These are phyloP conservation scores for Holothuria glaberrima DNA, from an alignment of 35 echinoderm and acorn worm species.

Conservation along the genomic window DNA sequence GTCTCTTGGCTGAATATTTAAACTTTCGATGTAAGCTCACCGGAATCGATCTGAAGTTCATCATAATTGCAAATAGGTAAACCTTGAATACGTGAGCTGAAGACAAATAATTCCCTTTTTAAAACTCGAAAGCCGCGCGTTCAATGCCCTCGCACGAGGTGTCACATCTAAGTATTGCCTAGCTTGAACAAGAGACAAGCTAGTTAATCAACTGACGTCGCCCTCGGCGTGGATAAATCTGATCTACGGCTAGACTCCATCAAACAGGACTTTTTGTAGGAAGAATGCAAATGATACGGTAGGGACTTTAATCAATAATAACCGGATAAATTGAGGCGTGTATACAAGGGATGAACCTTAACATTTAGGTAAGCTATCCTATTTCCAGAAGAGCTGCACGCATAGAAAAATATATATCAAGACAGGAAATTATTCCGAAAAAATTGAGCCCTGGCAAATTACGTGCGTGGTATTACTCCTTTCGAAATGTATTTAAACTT, in stretches of 20 bases:
- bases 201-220: slow-evolving; percentile 13
- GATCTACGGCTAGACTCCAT: neutral
- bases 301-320: too few relatives aligned
- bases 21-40: neutral
- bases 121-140: slow-evolving; percentile 23
- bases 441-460: too few relatives aligned
- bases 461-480: too few relatives aligned
- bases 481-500: too few relatives aligned
- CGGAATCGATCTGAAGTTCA: slow-evolving; percentile 39
- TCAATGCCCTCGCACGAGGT: slow-evolving; percentile 49
- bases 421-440: too few relatives aligned
- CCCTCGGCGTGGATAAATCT: slow-evolving; percentile 5
- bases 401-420: too few relatives aligned
- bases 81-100: slow-evolving; percentile 39
- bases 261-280: too few relatives aligned
- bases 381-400: too few relatives aligned
- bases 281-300: too few relatives aligned
- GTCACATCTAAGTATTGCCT: slow-evolving; percentile 5
- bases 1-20: slow-evolving; percentile 37
- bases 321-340: too few relatives aligned
- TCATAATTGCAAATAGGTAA: slow-evolving; percentile 57
- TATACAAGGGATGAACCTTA: too few relatives aligned
- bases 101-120: neutral
- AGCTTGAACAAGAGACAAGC: slow-evolving; percentile 15
- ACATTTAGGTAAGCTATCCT: too few relatives aligned